Conservation (phyloP, 1,140 invertebrate genomes). For the Lerema accius region DNA sequence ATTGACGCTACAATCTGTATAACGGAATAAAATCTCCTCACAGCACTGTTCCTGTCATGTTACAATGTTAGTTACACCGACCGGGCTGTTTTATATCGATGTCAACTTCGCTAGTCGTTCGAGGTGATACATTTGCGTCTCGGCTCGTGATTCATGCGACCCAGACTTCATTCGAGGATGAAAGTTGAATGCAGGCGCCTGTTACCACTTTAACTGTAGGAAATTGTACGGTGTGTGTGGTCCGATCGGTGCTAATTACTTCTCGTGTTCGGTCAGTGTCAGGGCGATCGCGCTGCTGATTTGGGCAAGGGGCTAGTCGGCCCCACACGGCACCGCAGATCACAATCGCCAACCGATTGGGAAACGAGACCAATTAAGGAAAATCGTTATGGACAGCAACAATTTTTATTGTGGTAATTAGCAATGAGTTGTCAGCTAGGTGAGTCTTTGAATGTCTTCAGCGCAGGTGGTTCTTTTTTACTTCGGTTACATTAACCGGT, state of each 20-base stretch:
- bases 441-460: slow-evolving; percentile 30
- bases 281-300: slow-evolving; percentile 54
- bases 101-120: slow-evolving; percentile 40
- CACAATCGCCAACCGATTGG: slow-evolving; percentile 58
- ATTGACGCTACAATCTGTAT: slow-evolving; percentile 49
- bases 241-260: slow-evolving; percentile 63
- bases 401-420: slow-evolving; percentile 58
- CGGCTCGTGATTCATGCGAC: slow-evolving; percentile 43
- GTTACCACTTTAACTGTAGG: slow-evolving; percentile 13
- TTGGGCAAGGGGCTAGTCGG: slow-evolving; percentile 39
- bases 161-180: slow-evolving; percentile 50
- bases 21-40: slow-evolving; percentile 56
- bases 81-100: slow-evolving; percentile 54
- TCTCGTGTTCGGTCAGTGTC: slow-evolving; percentile 61
- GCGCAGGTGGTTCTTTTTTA: slow-evolving; percentile 26
- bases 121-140: slow-evolving; percentile 35
- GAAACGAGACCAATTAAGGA: slow-evolving; percentile 68
- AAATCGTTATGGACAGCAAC: slow-evolving; percentile 58
- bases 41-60: slow-evolving; percentile 60
- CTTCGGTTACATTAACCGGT: not conserved
- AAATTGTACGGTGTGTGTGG: slow-evolving; percentile 47
- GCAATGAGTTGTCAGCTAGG: slow-evolving; percentile 38
- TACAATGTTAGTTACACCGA: slow-evolving; percentile 53
- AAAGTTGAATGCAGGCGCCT: slow-evolving; percentile 48
- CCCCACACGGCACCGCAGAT: slow-evolving; percentile 54